Evolutionary conservation across 2,888 invertebrate species (phyloP).

Genomic region (Chouioia cunea): DNA sequence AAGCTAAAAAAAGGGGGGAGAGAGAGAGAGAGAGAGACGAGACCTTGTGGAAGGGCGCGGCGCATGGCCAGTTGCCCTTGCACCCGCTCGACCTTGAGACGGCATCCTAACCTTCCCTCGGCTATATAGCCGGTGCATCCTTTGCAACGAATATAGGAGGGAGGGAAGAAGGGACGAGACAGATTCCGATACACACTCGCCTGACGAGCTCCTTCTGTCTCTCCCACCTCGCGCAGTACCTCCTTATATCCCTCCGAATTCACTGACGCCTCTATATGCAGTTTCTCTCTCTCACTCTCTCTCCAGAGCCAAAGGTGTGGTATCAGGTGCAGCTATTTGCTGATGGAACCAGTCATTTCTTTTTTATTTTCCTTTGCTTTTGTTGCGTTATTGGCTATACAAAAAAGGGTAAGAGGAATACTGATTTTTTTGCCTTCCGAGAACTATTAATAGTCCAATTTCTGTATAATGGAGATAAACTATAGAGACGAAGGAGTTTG

Average conservation of each 20-base stretch:
- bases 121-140: slow-evolving; percentile 37
- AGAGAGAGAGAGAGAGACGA: background rate
- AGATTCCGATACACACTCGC: slow-evolving; percentile 34
- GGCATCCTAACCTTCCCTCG: slow-evolving; percentile 49
- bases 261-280: background rate
- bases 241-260: background rate
- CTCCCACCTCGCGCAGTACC: slow-evolving; percentile 5
- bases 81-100: slow-evolving; percentile 48
- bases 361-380: too few species aligned
- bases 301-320: too few species aligned
- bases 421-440: too few species aligned
- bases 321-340: too few species aligned
- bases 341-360: too few species aligned
- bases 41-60: slow-evolving; percentile 18
- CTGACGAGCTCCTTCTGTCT: slow-evolving; percentile 31
- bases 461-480: too few species aligned
- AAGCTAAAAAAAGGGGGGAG: background rate
- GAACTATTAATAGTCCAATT: too few species aligned
- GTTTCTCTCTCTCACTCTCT: too few species aligned
- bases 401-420: too few species aligned
- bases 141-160: slow-evolving; percentile 12
- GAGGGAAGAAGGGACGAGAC: slow-evolving; percentile 17
- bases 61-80: slow-evolving; percentile 44
- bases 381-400: too few species aligned
- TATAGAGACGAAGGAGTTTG: too few species aligned